Base-by-base conservation (phyloP, 2,888 invertebrate species). In the Drosophila rubida region DNA sequence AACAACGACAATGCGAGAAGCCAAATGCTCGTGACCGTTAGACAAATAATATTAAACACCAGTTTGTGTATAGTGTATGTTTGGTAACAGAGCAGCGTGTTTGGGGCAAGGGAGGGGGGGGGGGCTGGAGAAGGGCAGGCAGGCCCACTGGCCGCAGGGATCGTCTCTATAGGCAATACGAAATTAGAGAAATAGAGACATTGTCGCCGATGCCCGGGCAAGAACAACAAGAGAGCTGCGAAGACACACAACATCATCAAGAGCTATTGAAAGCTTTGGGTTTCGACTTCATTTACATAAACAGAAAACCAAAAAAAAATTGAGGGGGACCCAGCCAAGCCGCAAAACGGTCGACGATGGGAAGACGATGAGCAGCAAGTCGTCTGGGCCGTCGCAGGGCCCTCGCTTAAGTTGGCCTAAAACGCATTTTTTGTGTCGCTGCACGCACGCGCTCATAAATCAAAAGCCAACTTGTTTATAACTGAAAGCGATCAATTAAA, bases 401-500 rank as follows among this genome's bases (percentile, higher is more conserved):
- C 55, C 59, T 66, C 78, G 66, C 58, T 75, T 81, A 73, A 70
- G 75, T 81, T 84, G 85, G 82, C 85, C 85, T 78, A 85, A 81
- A 82, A 82, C 86, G 81, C 81, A 82, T 85, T 83, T 80, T 80
- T 82, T 68, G 65, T 73, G 76, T 86, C 75, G 81, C 83, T 69
- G 86, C 81, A 85, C 81, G 85, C 80, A 82, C 82, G 81, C 87
- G 80, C 87, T 87, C 84, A 84, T 84, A 84, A 84, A 84, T 84
- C 84, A 84, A 84, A 87, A 82, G 78, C 78, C 87, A 84, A 84
- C 87, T 81, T 81, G 81, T 82, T 82, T 82, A 81, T 81, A 81
- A 84, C 82, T 87, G 84, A 87, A 87, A 83, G 87, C 84, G 80
- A 80, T 84, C 87, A 84, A 84, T 84, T 84, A 84, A 84, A 87